phyloP scores from a whole-genome alignment of 2,113 vertebrate species.

The Gopherus evgoodei region DNA sequence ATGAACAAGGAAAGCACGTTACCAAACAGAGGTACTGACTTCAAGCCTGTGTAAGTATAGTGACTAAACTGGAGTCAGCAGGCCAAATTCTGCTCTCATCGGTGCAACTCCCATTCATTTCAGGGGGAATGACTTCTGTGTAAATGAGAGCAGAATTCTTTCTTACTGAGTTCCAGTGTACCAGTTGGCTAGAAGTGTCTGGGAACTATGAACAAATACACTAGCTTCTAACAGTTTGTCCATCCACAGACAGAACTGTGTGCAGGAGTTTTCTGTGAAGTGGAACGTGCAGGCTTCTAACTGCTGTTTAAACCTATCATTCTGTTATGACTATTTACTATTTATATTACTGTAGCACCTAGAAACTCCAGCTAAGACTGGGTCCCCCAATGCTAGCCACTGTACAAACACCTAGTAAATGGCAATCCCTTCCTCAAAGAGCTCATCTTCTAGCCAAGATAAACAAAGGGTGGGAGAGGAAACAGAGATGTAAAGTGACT shows the following conservation, averaged over 20 bases:
- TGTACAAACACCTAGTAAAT: not conserved
- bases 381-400: not conserved
- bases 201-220: not conserved
- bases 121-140: not conserved
- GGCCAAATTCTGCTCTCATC: not conserved
- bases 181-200: not conserved
- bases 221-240: not conserved
- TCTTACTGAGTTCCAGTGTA: not conserved
- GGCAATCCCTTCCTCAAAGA: not conserved
- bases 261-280: not conserved
- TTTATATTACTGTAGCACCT: not conserved
- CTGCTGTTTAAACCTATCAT: not conserved
- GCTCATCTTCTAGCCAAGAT: not conserved
- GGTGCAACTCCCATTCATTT: not conserved
- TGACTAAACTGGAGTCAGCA: not conserved
- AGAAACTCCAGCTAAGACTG: not conserved
- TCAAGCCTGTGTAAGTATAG: not conserved
- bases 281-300: not conserved
- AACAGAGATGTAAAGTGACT: not conserved
- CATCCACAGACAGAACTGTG: not conserved
- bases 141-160: not conserved
- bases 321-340: not conserved
- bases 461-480: not conserved
- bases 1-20: not conserved
- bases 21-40: not conserved